Conservation (phyloP, 1,140 invertebrate genomes). For the Meteorus sp. region DNA sequence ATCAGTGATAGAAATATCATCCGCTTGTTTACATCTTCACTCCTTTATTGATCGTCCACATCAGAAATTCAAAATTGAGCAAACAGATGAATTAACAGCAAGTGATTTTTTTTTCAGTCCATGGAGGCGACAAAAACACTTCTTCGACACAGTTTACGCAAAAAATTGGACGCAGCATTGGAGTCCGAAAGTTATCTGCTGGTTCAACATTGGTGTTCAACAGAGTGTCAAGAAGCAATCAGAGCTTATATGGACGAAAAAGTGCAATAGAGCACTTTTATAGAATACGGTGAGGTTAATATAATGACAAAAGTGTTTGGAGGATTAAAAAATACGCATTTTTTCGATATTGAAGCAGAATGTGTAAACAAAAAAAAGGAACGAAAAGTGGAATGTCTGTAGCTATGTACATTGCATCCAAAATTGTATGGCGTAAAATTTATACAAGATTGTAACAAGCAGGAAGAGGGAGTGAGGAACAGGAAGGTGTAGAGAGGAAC, state of each 20-base stretch:
- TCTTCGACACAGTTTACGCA: conserved; percentile 59
- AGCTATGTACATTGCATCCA: conserved; percentile 18
- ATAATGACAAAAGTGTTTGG: not conserved
- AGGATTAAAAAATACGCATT: not conserved
- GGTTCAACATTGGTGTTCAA: conserved; percentile 67
- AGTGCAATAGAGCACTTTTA: conserved; percentile 40
- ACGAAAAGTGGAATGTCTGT: too few relatives aligned
- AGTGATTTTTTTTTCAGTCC: conserved; percentile 52
- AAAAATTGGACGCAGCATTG: conserved; percentile 61
- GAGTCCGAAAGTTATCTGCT: conserved; percentile 65
- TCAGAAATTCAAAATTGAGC: not conserved
- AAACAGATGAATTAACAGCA: conserved; percentile 9
- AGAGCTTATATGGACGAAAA: conserved; percentile 53
- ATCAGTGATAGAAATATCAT: too few relatives aligned
- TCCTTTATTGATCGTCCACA: too few relatives aligned
- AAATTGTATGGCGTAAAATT: conserved; percentile 7
- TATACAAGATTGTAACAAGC: too few relatives aligned
- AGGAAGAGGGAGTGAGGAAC: too few relatives aligned
- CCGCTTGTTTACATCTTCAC: not conserved
- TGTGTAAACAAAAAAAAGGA: too few relatives aligned
- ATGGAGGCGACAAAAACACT: conserved; percentile 66
- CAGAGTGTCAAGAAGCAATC: conserved; percentile 63
- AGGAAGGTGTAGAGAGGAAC: too few relatives aligned
- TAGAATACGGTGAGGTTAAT: not conserved
- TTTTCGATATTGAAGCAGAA: too few relatives aligned